phyloP scores from a whole-genome alignment of 2,888 invertebrate genomes.

The Hypomecis punctinalis region DNA sequence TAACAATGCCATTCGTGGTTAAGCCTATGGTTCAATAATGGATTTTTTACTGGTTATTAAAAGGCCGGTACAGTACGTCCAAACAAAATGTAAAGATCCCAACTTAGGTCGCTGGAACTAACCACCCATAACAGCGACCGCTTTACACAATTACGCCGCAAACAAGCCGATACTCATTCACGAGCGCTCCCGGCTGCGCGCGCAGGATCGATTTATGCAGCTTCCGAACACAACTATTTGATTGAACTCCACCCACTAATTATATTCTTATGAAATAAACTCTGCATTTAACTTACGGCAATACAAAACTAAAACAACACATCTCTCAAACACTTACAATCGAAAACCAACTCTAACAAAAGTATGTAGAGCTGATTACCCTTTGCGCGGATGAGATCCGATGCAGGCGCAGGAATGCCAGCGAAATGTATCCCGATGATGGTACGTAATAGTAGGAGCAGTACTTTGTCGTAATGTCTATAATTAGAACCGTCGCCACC shows the following conservation, averaged over 20 bases:
- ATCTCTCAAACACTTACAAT: constrained; percentile 3
- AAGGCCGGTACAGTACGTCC: too few relatives aligned
- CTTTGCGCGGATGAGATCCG: constrained; percentile 40
- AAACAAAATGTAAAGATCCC: too few relatives aligned
- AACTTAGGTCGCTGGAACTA: too few relatives aligned
- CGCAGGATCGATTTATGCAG: constrained; percentile 60
- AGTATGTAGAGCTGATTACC: constrained; percentile 12
- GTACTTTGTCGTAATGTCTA: constrained; percentile 40
- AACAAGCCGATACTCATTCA: too few relatives aligned
- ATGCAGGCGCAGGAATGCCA: constrained; percentile 44
- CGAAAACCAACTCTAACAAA: constrained; percentile 6
- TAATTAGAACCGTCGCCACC: constrained; percentile 36
- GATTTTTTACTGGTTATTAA: too few relatives aligned
- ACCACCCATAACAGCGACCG: too few relatives aligned
- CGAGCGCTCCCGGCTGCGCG: constrained; percentile 31
- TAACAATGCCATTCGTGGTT: too few relatives aligned
- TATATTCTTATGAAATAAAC: constrained; percentile 83
- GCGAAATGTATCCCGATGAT: constrained; percentile 47
- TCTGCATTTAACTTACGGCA: constrained; percentile 70
- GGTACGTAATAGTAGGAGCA: constrained; percentile 42
- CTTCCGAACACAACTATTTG: constrained; percentile 68
- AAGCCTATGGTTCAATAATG: too few relatives aligned
- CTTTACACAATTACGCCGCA: too few relatives aligned
- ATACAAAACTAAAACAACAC: constrained; percentile 37
- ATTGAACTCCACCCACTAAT: constrained; percentile 84